Conservation (phyloP, 2,888 invertebrate species). For the Caenorhabditis sp. region DNA sequence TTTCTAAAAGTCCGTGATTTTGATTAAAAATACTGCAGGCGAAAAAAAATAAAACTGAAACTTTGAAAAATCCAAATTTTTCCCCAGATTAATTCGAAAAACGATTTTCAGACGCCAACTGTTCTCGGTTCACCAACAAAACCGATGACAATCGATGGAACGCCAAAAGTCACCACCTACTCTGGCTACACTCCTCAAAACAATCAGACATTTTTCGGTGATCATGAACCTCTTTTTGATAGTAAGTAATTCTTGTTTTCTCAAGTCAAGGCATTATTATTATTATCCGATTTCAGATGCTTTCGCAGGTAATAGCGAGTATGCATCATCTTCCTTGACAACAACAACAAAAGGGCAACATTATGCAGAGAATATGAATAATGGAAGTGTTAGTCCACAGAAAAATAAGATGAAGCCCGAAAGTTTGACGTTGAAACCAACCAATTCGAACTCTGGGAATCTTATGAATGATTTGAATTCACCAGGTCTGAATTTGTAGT, state of each 20-base stretch:
- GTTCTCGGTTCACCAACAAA: conserved; percentile 36
- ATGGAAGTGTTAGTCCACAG: neutral
- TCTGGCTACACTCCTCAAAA: conserved; percentile 46
- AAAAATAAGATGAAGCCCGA: conserved; percentile 18
- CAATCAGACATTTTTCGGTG: conserved; percentile 56
- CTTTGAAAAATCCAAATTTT: neutral
- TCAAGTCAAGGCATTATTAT: neutral
- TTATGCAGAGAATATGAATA: neutral
- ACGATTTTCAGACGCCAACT: conserved; percentile 43
- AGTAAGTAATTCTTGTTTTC: neutral
- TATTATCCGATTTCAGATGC: neutral
- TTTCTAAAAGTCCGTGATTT: too few species aligned
- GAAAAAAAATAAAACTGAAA: too few species aligned
- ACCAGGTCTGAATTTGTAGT: conserved; percentile 15
- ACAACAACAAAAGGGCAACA: neutral
- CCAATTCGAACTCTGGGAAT: conserved; percentile 2
- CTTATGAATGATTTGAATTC: conserved; percentile 16
- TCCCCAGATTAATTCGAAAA: too few species aligned
- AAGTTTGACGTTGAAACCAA: conserved; percentile 16
- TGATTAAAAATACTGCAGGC: too few species aligned
- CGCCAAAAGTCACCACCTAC: conserved; percentile 28
- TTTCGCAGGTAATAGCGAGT: neutral
- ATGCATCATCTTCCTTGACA: neutral
- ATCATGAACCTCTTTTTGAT: conserved; percentile 48
- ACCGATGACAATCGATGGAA: conserved; percentile 26